Conservation (phyloP, 2,888 invertebrate genomes). For the Sarcophaga subvicina region DNA sequence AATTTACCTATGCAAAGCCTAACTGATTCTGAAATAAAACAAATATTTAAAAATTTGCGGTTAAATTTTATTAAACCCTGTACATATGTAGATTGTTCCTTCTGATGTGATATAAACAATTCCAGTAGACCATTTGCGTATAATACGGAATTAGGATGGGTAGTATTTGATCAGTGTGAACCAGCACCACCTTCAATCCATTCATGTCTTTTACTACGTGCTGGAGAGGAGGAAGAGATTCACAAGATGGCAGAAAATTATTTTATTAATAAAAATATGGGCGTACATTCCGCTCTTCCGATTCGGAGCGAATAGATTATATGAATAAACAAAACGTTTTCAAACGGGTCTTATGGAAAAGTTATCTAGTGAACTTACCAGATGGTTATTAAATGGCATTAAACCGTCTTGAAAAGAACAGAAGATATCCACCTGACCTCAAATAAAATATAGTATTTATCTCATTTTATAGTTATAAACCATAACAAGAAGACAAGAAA, state of each 20-base stretch:
- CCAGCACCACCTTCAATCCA: not conserved
- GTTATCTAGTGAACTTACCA: slow-evolving; percentile 19
- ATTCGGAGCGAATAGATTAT: slow-evolving; percentile 24
- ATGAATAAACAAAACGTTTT: slow-evolving; percentile 28
- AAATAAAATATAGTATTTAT: slow-evolving; percentile 17
- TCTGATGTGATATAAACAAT: not conserved
- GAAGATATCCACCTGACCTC: slow-evolving; percentile 19
- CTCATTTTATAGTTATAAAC: slow-evolving; percentile 16
- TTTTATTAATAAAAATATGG: slow-evolving; percentile 37
- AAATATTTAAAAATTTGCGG: not conserved
- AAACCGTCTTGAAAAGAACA: slow-evolving; percentile 1
- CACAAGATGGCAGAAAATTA: slow-evolving; percentile 44
- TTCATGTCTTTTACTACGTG: slow-evolving; percentile 33
- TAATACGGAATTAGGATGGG: slow-evolving; percentile 63
- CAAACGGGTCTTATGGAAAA: slow-evolving; percentile 44
- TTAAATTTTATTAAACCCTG: slow-evolving; percentile 22
- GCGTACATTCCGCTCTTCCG: slow-evolving; percentile 7
- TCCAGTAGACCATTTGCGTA: slow-evolving; percentile 58
- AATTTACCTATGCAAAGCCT: slow-evolving; percentile 51
- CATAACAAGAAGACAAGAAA: not conserved
- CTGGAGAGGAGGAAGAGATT: slow-evolving; percentile 9
- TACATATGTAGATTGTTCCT: not conserved
- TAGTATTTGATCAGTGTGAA: slow-evolving; percentile 16
- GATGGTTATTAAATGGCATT: slow-evolving; percentile 22
- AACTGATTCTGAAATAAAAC: not conserved